Percentiles rank a stretch among this genome's conserved stretches.
phyloP scores from a whole-genome alignment of 2,888 invertebrate species.

The Xestia xanthographa region DNA sequence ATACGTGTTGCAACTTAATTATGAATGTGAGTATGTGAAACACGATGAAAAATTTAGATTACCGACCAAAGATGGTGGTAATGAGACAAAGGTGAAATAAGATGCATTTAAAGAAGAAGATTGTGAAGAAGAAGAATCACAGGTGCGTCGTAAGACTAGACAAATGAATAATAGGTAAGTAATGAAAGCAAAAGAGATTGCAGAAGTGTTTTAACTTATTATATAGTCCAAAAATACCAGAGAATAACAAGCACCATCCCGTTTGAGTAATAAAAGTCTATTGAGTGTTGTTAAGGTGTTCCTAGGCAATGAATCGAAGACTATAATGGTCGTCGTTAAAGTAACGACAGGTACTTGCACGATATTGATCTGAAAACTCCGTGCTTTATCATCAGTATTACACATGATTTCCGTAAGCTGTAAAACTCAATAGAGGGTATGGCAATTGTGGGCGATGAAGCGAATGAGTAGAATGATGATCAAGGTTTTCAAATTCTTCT shows the following conservation, averaged over 20 bases:
- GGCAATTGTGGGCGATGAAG: conserved; percentile 9
- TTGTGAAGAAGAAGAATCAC: not conserved
- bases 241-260: not conserved
- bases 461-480: conserved; percentile 3
- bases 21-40: not conserved
- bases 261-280: conserved; percentile 17
- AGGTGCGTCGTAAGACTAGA: not conserved
- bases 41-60: not conserved
- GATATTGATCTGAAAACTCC: conserved; percentile 36
- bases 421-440: conserved; percentile 29
- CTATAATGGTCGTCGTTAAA: conserved; percentile 30
- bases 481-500: not conserved
- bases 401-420: conserved; percentile 29
- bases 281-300: conserved; percentile 18
- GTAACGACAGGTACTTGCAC: conserved; percentile 19
- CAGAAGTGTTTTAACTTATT: not conserved
- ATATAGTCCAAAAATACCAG: not conserved
- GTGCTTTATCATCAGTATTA: conserved; percentile 9
- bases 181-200: not conserved
- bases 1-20: not conserved
- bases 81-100: not conserved
- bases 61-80: not conserved
- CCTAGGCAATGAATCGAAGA: conserved; percentile 16
- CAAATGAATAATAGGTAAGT: not conserved
- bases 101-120: not conserved